phyloP scores from a whole-genome alignment of 1,140 invertebrate species.

The Cydia splendana region DNA sequence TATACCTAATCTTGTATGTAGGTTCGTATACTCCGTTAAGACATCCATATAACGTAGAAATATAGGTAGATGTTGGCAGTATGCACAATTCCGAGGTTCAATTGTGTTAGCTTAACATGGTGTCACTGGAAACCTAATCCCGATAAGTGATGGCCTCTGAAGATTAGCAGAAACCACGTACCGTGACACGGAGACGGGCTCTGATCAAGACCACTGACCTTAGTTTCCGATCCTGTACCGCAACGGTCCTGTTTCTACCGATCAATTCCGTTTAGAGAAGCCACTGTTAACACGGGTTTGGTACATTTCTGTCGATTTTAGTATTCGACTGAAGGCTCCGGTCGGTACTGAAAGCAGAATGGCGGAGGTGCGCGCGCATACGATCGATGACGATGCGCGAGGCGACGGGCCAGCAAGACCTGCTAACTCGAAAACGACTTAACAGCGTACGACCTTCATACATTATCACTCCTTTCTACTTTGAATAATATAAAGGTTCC shows the following conservation, averaged over 20 bases:
- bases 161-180: not conserved
- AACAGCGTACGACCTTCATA: not conserved
- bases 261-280: constrained; percentile 40
- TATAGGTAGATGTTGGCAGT: not conserved
- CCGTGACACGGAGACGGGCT: not conserved
- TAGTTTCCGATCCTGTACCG: constrained; percentile 34
- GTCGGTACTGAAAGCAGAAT: constrained; percentile 62
- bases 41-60: not conserved
- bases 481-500: not conserved
- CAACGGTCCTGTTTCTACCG: constrained; percentile 16
- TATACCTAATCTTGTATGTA: constrained; percentile 9
- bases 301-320: constrained; percentile 75
- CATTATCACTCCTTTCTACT: not conserved
- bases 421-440: not conserved
- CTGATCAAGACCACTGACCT: constrained; percentile 52
- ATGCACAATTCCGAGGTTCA: not conserved
- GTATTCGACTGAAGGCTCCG: constrained; percentile 60
- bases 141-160: constrained; percentile 24
- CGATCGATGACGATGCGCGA: constrained; percentile 75
- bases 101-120: not conserved
- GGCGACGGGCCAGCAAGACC: constrained; percentile 43
- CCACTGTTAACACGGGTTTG: constrained; percentile 67
- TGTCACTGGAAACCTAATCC: constrained; percentile 18
- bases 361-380: constrained; percentile 71
- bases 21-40: not conserved